Evolutionary conservation across 2,113 vertebrate genomes (phyloP), one percentile per base, ranked within the genome.

Genomic region (Suricata suricatta): DNA sequence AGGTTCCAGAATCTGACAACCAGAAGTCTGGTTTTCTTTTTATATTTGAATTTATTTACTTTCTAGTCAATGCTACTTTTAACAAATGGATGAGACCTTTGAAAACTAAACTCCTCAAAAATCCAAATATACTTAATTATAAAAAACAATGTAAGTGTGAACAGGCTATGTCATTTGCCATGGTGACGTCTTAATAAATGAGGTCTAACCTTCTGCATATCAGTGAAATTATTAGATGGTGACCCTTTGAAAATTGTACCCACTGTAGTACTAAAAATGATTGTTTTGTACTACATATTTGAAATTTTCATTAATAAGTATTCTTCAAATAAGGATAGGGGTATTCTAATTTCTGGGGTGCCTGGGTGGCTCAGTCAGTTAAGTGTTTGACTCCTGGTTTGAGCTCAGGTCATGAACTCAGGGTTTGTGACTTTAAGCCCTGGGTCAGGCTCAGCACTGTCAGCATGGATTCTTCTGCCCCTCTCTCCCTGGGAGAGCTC

Each of bases 81-180:
- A 68, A 82, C 60, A 92, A 69, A 11, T 50, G 38, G 11, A 71
- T 52, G 52, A 57, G 9, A 31, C 80, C 17, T 80, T 29, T 84
- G 25, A 77, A 93, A 91, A 64, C 31, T 38, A 92, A 88, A 79
- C 38, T 83, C 83, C 15, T 96, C 29, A 96, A 87, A 92, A 47
- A 89, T 83, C 23, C 57, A 93, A 85, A 80, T 72, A 76, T 1
- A 76, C 1, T 74, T 80, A 29, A 86, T 64, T 94, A 66, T 3
- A 74, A 50, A 79, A 60, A 88, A 35, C 35, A 91, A 92, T 71
- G 54, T 3, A 88, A 66, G 15, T 29, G 1, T 84, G 71, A 91
- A 96, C 14, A 88, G 27, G 6, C 66, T 74, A 71, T 72, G 5
- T 47, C 66, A 80, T 92, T 68, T 89, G 44, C 38, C 66, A 84